phyloP scores from a whole-genome alignment of 2,113 vertebrate genomes.

The Zingel zingel region DNA sequence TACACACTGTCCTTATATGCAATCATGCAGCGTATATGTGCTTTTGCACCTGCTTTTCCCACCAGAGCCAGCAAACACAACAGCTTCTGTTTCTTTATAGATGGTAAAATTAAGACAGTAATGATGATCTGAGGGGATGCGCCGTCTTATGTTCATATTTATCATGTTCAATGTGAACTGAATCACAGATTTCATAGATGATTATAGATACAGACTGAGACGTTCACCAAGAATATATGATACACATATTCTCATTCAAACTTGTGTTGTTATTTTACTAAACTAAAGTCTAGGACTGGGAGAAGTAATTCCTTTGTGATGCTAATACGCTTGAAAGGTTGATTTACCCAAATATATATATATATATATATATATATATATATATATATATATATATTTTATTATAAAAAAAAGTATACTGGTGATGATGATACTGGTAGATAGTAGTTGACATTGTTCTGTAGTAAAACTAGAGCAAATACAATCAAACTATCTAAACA shows the following conservation, averaged over 20 bases:
- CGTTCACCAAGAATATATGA: not conserved
- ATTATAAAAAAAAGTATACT: too few relatives aligned
- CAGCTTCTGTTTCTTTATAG: not conserved
- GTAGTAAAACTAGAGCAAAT: not conserved
- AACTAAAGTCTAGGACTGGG: not conserved
- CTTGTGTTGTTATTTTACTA: not conserved
- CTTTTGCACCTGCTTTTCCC: slow-evolving; percentile 13
- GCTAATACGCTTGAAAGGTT: not conserved
- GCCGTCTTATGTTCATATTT: not conserved
- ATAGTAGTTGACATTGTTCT: not conserved
- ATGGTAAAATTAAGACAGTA: not conserved
- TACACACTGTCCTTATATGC: not conserved
- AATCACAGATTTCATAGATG: not conserved
- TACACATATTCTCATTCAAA: not conserved
- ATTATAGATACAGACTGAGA: not conserved
- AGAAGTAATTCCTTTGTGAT: not conserved
- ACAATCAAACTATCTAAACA: not conserved
- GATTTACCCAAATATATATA: not conserved
- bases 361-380: too few relatives aligned
- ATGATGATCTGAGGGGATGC: slow-evolving; percentile 10
- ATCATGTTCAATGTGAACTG: not conserved
- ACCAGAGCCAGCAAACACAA: not conserved
- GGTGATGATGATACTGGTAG: too few relatives aligned
- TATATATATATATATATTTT: too few relatives aligned
- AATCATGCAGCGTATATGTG: not conserved